Evolutionary conservation across 2,797 vertebrate species (phyloP), one percentile per base, ranked within the genome.

Genomic region (Crenichthys baileyi): DNA sequence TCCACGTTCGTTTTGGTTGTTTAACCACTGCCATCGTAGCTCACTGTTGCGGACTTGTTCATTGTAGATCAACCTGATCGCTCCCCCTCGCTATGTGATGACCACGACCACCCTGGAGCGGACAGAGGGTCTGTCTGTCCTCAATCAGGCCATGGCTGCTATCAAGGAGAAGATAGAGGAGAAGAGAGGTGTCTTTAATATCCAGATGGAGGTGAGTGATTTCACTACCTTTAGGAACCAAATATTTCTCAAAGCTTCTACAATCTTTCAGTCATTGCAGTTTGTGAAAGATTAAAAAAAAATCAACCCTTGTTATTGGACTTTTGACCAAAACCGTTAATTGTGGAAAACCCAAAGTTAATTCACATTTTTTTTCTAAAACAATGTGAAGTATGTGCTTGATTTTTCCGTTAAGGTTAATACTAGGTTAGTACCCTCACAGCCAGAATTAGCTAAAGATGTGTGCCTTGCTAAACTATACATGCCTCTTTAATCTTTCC

Each of bases 101-200:
- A 99, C 98, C 0, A 99, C 98, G 2, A 99, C 98, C 82, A 99
- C 98, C 1, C 94, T 99, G 92, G 98, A 99, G 94, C 97, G 98
- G 88, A 99, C 98, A 11, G 98, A 99, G 93, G 98, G 98, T 11
- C 95, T 99, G 41, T 99, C 98, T 56, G 96, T 99, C 58, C 97
- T 99, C 84, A 98, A 98, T 93, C 98, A 99, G 93, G 98, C 98
- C 82, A 99, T 99, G 98, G 95, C 97, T 48, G 97, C 98, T 72
- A 99, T 99, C 92, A 99, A 99, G 94, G 98, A 99, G 92, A 98
- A 96, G 95, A 99, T 99, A 13, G 98, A 99, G 85, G 98, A 99
- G 94, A 99, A 99, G 89, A 96, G 98, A 83, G 98, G 98, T 0
- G 98, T 99, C 82, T 99, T 99, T 79, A 99, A 98, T 90, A 97